Percentiles rank a stretch among this genome's conserved stretches.
phyloP scores from a whole-genome alignment of 2,113 vertebrate species.

The Eonycteris spelaea region DNA sequence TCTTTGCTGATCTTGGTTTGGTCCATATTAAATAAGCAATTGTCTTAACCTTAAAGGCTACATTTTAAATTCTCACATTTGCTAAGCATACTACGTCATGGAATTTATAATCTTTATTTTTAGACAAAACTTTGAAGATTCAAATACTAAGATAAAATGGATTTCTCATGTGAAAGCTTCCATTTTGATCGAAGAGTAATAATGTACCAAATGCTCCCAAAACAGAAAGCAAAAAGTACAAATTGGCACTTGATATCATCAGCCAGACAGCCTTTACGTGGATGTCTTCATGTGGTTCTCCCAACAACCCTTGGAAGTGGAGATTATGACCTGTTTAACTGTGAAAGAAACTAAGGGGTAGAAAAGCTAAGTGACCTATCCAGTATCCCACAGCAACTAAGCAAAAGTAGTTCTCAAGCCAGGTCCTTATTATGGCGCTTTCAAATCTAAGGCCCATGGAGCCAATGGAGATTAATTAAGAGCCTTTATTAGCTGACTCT shows the following conservation, averaged over 20 bases:
- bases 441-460: no score
- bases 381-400: background rate
- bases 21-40: slow-evolving; percentile 21
- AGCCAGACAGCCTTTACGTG: background rate
- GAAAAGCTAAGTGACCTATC: background rate
- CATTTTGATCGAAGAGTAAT: slow-evolving; percentile 35
- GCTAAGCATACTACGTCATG: background rate
- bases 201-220: background rate
- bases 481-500: no score
- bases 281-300: background rate
- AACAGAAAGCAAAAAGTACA: background rate
- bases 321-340: background rate
- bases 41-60: background rate
- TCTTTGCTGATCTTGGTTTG: slow-evolving; percentile 17
- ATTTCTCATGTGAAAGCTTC: slow-evolving; percentile 5
- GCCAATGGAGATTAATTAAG: no score
- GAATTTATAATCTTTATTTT: slow-evolving; percentile 27
- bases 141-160: slow-evolving; percentile 5
- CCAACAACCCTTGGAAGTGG: background rate
- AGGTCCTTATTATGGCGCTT: background rate
- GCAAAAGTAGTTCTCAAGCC: background rate
- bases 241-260: background rate
- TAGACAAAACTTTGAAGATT: slow-evolving; percentile 1
- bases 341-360: background rate
- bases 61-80: slow-evolving; percentile 7